Evolutionary conservation across 2,113 vertebrate genomes (phyloP), one percentile per base, ranked within the genome.

Genomic region (Willisornis vidua): DNA sequence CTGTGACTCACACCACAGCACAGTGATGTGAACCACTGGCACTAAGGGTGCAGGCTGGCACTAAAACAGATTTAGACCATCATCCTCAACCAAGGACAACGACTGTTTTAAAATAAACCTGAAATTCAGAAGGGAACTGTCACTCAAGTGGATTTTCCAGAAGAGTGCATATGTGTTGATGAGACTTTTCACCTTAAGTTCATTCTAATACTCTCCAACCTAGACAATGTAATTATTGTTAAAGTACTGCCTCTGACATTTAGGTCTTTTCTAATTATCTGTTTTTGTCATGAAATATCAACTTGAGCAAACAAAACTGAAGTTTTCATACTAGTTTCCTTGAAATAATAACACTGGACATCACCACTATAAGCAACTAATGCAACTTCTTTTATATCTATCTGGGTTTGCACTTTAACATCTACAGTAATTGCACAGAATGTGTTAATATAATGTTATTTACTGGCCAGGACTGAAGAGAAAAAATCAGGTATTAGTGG

Each of bases 171-270:
- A 33, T 35, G 45, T 23, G 29, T 35, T 65, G 49, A 39, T 8
- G 2, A 81, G 59, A 33, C 65, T 84, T 83, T 90, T 91, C 92
- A 94, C 92, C 87, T 73, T 8, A 81, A 74, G 85, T 84, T 93
- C 57, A 87, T 89, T 91, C 51, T 77, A 94, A 93, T 91, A 62
- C 43, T 66, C 73, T 89, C 78, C 87, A 81, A 37, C 19, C 43
- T 31, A 77, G n/a, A 87, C 46, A 91, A 54, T 43, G 41, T 51
- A 87, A 94, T 70, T 89, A 41, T n/a, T 58, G 65, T 74, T 78
- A 28, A 68, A 84, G 58, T 55, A 59, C 33, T 66, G 28, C 54
- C 49, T 72, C 63, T 82, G 72, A 82, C 87, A 67, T 80, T 75
- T 52, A 65, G 41, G 25, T 85, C 31, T 67, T 46, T 51, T 74